Evolutionary conservation across 2,888 invertebrate genomes (phyloP).

Genomic region (Nudaria mundana): DNA sequence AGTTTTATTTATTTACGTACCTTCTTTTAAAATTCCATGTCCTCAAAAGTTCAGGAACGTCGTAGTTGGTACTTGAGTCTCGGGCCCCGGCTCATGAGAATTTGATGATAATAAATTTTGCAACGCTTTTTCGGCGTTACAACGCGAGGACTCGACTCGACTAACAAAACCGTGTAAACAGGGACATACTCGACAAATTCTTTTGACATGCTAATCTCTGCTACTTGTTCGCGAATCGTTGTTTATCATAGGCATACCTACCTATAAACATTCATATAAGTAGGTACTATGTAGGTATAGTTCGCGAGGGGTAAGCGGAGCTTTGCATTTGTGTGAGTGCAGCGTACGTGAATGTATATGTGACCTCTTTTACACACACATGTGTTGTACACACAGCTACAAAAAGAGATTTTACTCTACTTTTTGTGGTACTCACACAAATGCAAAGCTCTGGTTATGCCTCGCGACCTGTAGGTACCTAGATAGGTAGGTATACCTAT

Average conservation of each 20-base stretch:
- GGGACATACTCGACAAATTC: conserved; percentile 49
- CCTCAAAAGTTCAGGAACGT: too few species aligned
- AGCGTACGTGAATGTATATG: too few species aligned
- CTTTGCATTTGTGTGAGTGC: too few species aligned
- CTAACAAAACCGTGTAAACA: conserved; percentile 57
- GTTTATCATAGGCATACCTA: conserved; percentile 19
- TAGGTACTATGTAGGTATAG: neutral
- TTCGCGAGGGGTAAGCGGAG: too few species aligned
- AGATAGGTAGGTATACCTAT: neutral
- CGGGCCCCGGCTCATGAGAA: conserved; percentile 33
- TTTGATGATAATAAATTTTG: conserved; percentile 50
- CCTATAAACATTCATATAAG: neutral
- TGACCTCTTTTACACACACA: too few species aligned
- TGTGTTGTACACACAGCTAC: too few species aligned
- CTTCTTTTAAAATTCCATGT: conserved; percentile 21
- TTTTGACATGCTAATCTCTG: conserved; percentile 68
- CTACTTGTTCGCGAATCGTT: conserved; percentile 36
- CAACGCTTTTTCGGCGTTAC: conserved; percentile 51
- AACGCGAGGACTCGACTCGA: too few species aligned
- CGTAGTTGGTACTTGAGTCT: conserved; percentile 19
- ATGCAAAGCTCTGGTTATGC: too few species aligned
- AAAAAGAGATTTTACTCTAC: too few species aligned
- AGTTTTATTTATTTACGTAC: too few species aligned
- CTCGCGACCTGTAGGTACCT: too few species aligned
- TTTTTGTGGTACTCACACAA: too few species aligned